Base-by-base conservation (phyloP, 2,797 vertebrate genomes). In the Sciurus carolinensis region DNA sequence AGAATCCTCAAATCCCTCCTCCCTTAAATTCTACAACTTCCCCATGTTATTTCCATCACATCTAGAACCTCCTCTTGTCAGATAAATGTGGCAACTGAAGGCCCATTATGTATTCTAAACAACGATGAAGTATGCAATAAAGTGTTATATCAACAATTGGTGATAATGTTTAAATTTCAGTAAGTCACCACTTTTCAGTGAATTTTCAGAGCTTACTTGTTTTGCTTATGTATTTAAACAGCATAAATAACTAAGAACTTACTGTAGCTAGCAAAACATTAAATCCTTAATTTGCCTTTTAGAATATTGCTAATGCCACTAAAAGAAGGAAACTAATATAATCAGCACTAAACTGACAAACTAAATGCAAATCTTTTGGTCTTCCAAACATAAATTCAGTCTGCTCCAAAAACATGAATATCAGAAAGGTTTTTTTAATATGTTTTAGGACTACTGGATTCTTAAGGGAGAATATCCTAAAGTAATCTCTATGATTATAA, bases 171-270 rank as follows among this genome's bases (percentile, higher is more conserved):
- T 62, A 67, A 94, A 73, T 66, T 87, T 71, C 59, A 87, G n/a
- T 50, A 33, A 62, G 73, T 84, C 39, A 75, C 39, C 18, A 59
- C 13, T 80, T 94, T 59, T 30, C 72, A 76, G 82, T 20, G 42
- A 95, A 64, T 18, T 75, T 96, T 97, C 75, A 82, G 26, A 62
- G 79, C 85, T 97, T 90, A 94, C 50, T 57, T 57, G 76, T 85
- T 62, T 94, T 90, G 44, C 36, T 66, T 39, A 85, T 82, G 39
- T 87, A 92, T 94, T 90, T 77, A 47, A 90, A 75, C 69, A 72
- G 39, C 73, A 95, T 87, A 92, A 36, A 79, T 92, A 94, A 64
- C 14, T 90, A 92, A 89, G 64, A 86, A 76, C 44, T 22, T 81
- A 81, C 47, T 42, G 36, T 18, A 83, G 59, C 11, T 26, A 82